Evolutionary conservation across 1,140 invertebrate species (phyloP), one percentile per base, ranked within the genome.

Genomic region (Neodiprion pinetum): DNA sequence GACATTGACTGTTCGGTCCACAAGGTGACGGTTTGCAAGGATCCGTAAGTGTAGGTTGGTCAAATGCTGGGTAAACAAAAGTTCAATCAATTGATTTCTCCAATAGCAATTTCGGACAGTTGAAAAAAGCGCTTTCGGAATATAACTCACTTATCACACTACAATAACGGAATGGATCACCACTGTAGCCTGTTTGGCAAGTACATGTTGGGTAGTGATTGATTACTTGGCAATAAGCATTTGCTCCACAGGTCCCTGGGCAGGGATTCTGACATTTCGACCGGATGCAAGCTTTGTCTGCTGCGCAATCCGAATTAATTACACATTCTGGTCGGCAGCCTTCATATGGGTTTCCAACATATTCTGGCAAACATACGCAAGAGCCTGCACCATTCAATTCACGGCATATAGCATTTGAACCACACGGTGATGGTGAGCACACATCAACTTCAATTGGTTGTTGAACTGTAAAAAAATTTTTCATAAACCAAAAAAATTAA

Each of bases 291-390:
- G 93, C 92, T 78, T 88, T 91, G 80, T 93, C 92, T 17, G 92
- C 89, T 9, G 92, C 79, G 83, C 94, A 95, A 81, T 95, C 94
- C 1, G 91, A 91, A 80, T 94, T 93, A 1, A 92, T 82, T 2
- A 90, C 84, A 85, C 93, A 95, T 85, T 94, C 93, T 17, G 93
- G 93, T 80, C 92, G 87, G 83, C 94, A 95, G 17, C 93, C 92
- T 81, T 93, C 91, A 81, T 93, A 95, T 5, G 94, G 94, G 88
- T 95, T 94, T 66, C 95, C 95, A 78, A 92, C 91, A 80, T 94
- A 95, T 48, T 93, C 92, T 1, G 91, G 87, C 12, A 92, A 83
- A 84, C 95, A 96, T 68, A 91, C 89, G 82, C 95, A 96, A 49
- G 92, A 89, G 17, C 92, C 93, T 40, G 91, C 91, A 49, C 91